These are phyloP conservation scores for Cataglyphis albicans DNA, from an alignment of 2,888 invertebrate genomes.

Conservation along the genomic window DNA sequence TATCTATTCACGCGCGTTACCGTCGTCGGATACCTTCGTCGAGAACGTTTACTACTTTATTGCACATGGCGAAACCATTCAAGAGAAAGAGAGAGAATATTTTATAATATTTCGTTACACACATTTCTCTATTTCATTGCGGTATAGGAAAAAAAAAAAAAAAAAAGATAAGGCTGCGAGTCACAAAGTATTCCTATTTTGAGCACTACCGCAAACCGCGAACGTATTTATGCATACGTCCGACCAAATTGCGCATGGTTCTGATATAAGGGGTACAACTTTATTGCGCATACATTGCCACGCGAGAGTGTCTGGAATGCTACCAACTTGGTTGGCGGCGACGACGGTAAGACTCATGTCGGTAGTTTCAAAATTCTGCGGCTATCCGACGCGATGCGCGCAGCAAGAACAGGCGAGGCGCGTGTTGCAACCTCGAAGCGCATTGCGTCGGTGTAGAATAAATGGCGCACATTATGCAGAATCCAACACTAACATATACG, in stretches of 20 bases:
- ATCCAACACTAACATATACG: not conserved
- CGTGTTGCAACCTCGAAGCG: slow-evolving; percentile 23
- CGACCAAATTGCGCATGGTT: slow-evolving; percentile 41
- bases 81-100: not conserved
- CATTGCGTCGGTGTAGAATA: slow-evolving; percentile 45
- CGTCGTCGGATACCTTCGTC: slow-evolving; percentile 17
- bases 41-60: slow-evolving; percentile 16
- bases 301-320: slow-evolving; percentile 51
- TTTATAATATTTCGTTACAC: slow-evolving; percentile 8
- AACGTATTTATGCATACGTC: slow-evolving; percentile 16
- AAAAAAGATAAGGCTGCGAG: not conserved
- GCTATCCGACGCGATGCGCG: slow-evolving; percentile 41
- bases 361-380: slow-evolving; percentile 64
- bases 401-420: slow-evolving; percentile 25
- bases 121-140: not conserved
- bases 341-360: slow-evolving; percentile 33
- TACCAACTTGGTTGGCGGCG: slow-evolving; percentile 56
- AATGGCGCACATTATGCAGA: slow-evolving; percentile 18
- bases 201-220: slow-evolving; percentile 40
- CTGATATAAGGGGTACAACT: slow-evolving; percentile 48
- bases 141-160: not conserved
- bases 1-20: slow-evolving; percentile 61
- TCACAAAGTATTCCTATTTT: slow-evolving; percentile 23
- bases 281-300: slow-evolving; percentile 56
- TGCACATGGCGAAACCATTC: slow-evolving; percentile 4